Evolutionary conservation across 2,888 invertebrate species (phyloP).

Genomic region (Drosophila mimetica): DNA sequence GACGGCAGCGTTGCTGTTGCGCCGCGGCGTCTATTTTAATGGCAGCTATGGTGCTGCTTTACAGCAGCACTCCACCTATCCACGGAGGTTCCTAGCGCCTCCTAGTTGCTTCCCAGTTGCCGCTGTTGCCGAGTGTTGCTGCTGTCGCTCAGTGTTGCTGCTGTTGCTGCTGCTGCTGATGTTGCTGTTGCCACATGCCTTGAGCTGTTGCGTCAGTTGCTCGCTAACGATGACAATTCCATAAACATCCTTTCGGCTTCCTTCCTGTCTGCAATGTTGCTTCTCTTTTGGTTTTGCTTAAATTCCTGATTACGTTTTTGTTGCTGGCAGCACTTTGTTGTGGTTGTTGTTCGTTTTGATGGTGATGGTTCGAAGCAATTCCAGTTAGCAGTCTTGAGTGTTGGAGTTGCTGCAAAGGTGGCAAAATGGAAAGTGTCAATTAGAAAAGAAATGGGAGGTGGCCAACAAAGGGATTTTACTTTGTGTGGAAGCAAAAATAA

Average conservation of each 20-base stretch:
- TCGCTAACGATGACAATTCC: constrained; percentile 65
- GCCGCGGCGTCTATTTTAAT: constrained; percentile 81
- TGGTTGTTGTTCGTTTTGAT: constrained; percentile 52
- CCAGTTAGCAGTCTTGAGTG: constrained; percentile 73
- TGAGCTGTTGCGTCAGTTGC: constrained; percentile 39
- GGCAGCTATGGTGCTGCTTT: constrained; percentile 81
- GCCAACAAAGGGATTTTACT: background rate
- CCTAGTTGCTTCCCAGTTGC: constrained; percentile 25
- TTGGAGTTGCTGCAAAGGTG: constrained; percentile 65
- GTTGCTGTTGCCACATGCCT: constrained; percentile 53
- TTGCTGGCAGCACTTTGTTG: constrained; percentile 49
- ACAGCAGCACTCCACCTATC: constrained; percentile 73
- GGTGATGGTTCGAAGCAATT: constrained; percentile 62
- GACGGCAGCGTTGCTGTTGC: constrained; percentile 80
- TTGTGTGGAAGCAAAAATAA: background rate
- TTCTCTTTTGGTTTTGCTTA: constrained; percentile 31
- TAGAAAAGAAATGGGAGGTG: constrained; percentile 9
- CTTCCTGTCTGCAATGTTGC: constrained; percentile 42
- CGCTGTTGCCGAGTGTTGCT: constrained; percentile 19
- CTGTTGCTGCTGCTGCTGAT: constrained; percentile 23
- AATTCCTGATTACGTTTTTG: constrained; percentile 44
- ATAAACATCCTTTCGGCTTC: constrained; percentile 51
- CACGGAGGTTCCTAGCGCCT: constrained; percentile 35
- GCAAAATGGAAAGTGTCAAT: constrained; percentile 28
- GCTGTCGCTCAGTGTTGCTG: constrained; percentile 35